A percentile compares a stretch with the other conserved stretches of the same genome.
Conservation (phyloP, 1,140 invertebrate genomes). For the Rhopalosiphum padi region DNA sequence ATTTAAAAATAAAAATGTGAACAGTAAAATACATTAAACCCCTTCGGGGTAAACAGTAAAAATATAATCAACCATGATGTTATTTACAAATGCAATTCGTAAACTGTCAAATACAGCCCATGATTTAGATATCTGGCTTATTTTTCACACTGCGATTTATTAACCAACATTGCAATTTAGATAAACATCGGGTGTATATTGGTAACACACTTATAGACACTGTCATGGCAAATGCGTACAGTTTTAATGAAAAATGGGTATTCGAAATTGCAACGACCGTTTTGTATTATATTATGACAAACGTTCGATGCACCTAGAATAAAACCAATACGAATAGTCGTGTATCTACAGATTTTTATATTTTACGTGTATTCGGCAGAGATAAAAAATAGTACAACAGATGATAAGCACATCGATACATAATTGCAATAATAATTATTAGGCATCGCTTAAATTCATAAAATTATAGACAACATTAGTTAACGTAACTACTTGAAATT, state of each 20-base stretch:
- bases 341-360: no score
- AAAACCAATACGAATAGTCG: not conserved
- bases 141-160: constrained; percentile 46
- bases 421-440: no score
- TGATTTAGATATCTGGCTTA: constrained; percentile 23
- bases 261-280: not conserved
- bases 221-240: not conserved
- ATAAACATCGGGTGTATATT: constrained; percentile 3
- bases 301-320: not conserved
- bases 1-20: not conserved
- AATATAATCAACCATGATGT: not conserved
- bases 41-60: not conserved
- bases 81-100: constrained; percentile 39
- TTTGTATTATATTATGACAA: not conserved
- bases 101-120: constrained; percentile 16
- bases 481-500: no score
- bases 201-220: not conserved
- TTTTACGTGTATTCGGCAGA: no score
- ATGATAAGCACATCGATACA: no score
- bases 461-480: no score
- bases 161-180: not conserved
- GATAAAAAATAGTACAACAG: no score
- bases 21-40: not conserved
- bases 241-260: constrained; percentile 4
- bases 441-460: no score